Conservation (phyloP, 1,140 invertebrate genomes). For the Nymphalis io region DNA sequence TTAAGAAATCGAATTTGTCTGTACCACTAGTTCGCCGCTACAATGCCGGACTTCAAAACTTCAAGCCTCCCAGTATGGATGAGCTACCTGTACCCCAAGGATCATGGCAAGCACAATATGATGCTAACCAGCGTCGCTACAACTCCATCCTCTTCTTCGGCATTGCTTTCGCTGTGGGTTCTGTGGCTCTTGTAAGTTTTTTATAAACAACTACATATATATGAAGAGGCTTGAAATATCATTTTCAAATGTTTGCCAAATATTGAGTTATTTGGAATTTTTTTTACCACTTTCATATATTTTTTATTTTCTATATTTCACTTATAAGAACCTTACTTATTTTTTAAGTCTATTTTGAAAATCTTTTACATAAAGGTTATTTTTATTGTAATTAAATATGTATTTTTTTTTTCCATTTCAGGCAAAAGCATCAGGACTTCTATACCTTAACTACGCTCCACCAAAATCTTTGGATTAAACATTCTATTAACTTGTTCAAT, state of each 20-base stretch:
- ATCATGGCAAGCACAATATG: conserved; percentile 86
- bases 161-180: conserved; percentile 80
- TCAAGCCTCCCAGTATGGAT: conserved; percentile 83
- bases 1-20: not conserved
- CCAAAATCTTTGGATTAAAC: conserved; percentile 81
- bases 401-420: conserved; percentile 52
- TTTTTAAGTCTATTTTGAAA: too few relatives aligned
- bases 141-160: conserved; percentile 85
- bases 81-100: conserved; percentile 87
- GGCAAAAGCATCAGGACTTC: conserved; percentile 81
- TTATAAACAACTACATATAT: not conserved
- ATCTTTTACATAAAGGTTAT: too few relatives aligned
- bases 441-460: conserved; percentile 82
- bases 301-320: too few relatives aligned
- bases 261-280: too few relatives aligned
- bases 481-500: conserved; percentile 11
- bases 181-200: conserved; percentile 83
- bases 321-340: too few relatives aligned
- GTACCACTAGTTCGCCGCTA: conserved; percentile 60
- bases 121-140: conserved; percentile 84
- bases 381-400: not conserved
- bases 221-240: too few relatives aligned
- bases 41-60: conserved; percentile 55
- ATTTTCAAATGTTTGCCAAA: too few relatives aligned
- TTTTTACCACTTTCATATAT: too few relatives aligned